Evolutionary conservation across 92 coral and sea anemone genomes (phyloP).

Genomic region (Anthopleura xanthogrammica): DNA sequence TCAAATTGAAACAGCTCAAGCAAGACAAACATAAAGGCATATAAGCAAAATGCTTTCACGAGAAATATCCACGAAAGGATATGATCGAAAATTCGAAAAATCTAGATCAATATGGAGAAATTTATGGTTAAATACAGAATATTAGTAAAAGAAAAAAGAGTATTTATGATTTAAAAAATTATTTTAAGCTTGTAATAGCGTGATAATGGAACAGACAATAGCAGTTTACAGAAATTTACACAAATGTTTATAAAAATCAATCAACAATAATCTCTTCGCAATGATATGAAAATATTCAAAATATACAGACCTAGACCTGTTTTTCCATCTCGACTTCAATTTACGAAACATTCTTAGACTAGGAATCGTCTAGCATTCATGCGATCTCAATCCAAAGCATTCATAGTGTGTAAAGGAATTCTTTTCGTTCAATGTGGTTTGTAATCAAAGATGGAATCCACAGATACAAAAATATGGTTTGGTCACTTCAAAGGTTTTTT

Average conservation of each 20-base stretch:
- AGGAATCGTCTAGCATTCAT: no score
- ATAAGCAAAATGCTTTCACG: not conserved
- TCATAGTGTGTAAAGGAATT: constrained; percentile 10
- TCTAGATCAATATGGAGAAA: not conserved
- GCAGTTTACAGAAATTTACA: not conserved
- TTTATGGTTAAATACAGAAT: not conserved
- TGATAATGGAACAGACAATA: not conserved
- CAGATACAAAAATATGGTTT: constrained; percentile 23
- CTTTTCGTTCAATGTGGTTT: constrained; percentile 19
- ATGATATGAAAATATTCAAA: not conserved
- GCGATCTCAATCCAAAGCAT: not conserved
- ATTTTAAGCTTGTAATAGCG: not conserved
- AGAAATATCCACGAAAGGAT: not conserved
- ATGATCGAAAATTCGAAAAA: not conserved
- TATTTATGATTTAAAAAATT: not conserved
- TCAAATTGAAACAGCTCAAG: constrained; percentile 20
- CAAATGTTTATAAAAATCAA: constrained; percentile 14
- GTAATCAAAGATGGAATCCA: constrained; percentile 27
- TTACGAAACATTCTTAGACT: constrained; percentile 14
- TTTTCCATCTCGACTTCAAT: constrained; percentile 27
- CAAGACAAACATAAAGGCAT: not conserved
- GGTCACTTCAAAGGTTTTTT: constrained; percentile 22
- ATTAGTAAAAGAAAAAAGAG: not conserved
- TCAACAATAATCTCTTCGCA: not conserved
- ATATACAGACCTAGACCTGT: constrained; percentile 15